Percentiles rank a stretch among this genome's conserved stretches.
These are phyloP conservation scores for Australoheros scitulus DNA, from an alignment of 2,113 vertebrate genomes.

Conservation along the genomic window DNA sequence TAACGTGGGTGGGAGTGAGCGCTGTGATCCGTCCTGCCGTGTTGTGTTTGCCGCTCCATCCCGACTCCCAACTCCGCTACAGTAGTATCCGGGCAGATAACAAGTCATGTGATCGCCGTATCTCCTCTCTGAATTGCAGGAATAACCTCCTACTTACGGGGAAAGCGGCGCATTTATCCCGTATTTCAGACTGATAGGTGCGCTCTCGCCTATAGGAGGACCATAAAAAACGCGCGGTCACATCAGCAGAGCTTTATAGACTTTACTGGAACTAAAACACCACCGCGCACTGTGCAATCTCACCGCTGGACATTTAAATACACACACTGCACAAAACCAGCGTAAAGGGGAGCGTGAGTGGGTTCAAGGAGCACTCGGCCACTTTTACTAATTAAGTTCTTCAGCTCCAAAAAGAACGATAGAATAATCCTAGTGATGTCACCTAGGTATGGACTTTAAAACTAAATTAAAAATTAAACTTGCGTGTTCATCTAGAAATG, in stretches of 20 bases:
- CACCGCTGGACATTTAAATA: neutral
- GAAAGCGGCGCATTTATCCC: slow-evolving; percentile 15
- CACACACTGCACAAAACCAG: neutral
- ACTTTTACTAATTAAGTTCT: neutral
- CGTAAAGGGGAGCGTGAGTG: neutral
- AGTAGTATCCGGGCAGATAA: slow-evolving; percentile 75
- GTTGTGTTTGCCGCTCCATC: slow-evolving; percentile 47
- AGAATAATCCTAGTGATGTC: neutral
- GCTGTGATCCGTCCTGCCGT: slow-evolving; percentile 48
- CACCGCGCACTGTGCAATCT: neutral
- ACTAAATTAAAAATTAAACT: neutral
- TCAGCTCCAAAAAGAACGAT: neutral
- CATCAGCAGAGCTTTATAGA: neutral
- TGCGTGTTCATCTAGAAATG: neutral
- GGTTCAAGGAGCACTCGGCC: neutral
- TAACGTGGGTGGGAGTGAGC: slow-evolving; percentile 65
- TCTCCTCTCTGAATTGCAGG: slow-evolving; percentile 35
- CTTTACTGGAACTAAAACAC: neutral
- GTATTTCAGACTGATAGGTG: neutral
- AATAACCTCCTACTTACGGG: slow-evolving; percentile 42
- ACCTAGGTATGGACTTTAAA: neutral
- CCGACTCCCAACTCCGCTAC: slow-evolving; percentile 37
- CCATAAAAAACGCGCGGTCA: neutral
- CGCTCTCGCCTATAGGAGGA: neutral
- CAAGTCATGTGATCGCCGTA: slow-evolving; percentile 61